Base-by-base conservation (phyloP, 2,888 invertebrate species). In the Lacanobia oleracea region DNA sequence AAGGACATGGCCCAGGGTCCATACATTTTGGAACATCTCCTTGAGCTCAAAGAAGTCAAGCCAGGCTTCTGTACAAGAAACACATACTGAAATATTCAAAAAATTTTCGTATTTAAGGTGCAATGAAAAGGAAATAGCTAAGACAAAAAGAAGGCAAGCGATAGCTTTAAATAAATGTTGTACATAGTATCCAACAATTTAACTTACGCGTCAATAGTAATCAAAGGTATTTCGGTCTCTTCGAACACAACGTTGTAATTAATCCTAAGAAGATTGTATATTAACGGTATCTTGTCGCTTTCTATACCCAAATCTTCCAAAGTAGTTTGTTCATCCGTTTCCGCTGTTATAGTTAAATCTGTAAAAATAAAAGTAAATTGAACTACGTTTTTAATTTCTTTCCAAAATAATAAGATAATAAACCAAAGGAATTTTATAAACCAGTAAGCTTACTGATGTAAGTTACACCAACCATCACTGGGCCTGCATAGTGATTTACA, bases 141-240 rank as follows among this genome's bases (percentile, higher is more conserved):
- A 45, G 45, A 16, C 16, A 48, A 48, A 7, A 48, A 0, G 18
- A 48, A 48, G 18, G 2, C 2, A 48, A 18, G 0, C 0, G 14
- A 18, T 18, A 18, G 18, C 48, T 48, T 43, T 43, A 43, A 4
- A 16, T 16, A 40, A 40, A 9, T 14, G 43, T 0, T 43, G 43
- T 14, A 18, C 18, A 18, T 16, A 48, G 8, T 48, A 18, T 18
- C 16, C 3, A 8, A 56, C 16, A 33, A 40, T 16, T 1, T 16
- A 18, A 43, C 81, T 68, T 65, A 81, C 81, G 12, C 21, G 27
- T 68, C 51, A 23, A 83, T 54, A 27, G 83, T 81, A 21, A 83
- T 61, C 10, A 21, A 57, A 0, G 53, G 59, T 33, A 81, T 72
- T 50, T 83, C 60, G 8, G 50, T 43, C 18, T 69, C 59, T 43